Evolutionary conservation across 2,113 vertebrate species (phyloP), one percentile per base, ranked within the genome.

Genomic region (Stigmatopora nigra): DNA sequence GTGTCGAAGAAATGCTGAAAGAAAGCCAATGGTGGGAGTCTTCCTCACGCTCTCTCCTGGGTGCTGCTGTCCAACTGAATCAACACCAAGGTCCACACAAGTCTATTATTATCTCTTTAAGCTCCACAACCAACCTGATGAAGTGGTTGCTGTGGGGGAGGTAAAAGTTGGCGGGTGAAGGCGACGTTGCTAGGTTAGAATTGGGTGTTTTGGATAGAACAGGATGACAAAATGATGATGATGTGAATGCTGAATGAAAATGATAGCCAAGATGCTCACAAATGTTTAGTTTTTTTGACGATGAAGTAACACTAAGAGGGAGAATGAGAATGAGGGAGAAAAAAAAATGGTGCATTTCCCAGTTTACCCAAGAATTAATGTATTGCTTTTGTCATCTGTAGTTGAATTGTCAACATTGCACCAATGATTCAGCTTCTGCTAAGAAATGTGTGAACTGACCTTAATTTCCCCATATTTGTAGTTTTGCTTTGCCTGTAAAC

Each of bases 71-170:
- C 86, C 84, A 73, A 84, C 80, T 80, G 73, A 85, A 89, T 89
- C 84, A 86, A 87, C 85, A 84, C 75, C 77, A 68, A 81, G 78
- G 73, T 78, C 82, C 80, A 77, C 84, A 84, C 78, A 75, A 80
- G 83, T 88, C 86, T 88, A 88, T 88, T 89, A 88, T 87, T 88
- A 86, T 84, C 85, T 87, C 81, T 85, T 88, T 84, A 83, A 84
- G 78, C 70, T 79, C 81, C 69, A 78, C 73, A 82, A 80, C 76
- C 77, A 78, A 65, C 73, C 72, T 71, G 75, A 82, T 81, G 77
- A 83, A 87, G 70, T 81, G 82, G 80, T 81, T 77, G 72, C 75
- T 69, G 72, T 59, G 76, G 79, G 70, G 79, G 77, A 82, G 77
- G 76, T 7, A 36, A 75, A 63, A 66, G 38, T 17, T 67, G n/a